Base-by-base conservation (phyloP, 2,797 vertebrate species). In the Labroides dimidiatus region DNA sequence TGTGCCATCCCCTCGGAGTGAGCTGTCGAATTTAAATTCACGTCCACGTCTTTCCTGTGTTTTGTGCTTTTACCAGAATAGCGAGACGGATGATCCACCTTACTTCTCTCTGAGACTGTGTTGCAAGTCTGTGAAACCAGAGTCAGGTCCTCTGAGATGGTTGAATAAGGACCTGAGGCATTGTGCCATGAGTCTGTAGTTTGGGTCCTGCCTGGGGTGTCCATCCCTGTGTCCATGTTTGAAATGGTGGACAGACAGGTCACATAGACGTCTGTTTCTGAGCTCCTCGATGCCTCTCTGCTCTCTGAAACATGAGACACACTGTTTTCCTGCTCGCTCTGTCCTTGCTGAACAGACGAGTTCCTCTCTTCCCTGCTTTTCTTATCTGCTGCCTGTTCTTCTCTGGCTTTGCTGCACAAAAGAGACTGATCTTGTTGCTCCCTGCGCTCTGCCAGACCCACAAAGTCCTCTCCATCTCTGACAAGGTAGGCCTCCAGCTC, bases 81-180 rank as follows among this genome's bases (percentile, higher is more conserved):
- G 44, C 23, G 3, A 7, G 80, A 82, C 56, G 78, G 57, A 20
- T 30, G 53, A 2, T 84, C 67, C 48, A 10, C 74, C 42, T 68
- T 57, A 19, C 58, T 78, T 74, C 87, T 93, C 84, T 92, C 93
- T 84, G 95, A 96, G 91, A 94, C 85, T 83, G 91, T 87, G 79
- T 92, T 83, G 86, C 93, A 94, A 45, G 93, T 94, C 88, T 90
- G 94, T 75, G 85, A 91, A 58, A 91, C 71, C 82, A 79, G 86
- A 30, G 91, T 95, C 42, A 84, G 65, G 86, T 95, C 95, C 77
- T 96, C 94, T 75, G 95, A 95, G 85, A 94, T 83, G 72, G 92
- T 88, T 30, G 91, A 91, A 63, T 88, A 87, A 27, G 91, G 88
- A 77, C 84, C 87, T 81, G 94, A 89, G 41, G 91, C 84, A 53